Evolutionary conservation across 2,797 vertebrate genomes (phyloP).

Genomic region (Microctenopoma steveboyesi): DNA sequence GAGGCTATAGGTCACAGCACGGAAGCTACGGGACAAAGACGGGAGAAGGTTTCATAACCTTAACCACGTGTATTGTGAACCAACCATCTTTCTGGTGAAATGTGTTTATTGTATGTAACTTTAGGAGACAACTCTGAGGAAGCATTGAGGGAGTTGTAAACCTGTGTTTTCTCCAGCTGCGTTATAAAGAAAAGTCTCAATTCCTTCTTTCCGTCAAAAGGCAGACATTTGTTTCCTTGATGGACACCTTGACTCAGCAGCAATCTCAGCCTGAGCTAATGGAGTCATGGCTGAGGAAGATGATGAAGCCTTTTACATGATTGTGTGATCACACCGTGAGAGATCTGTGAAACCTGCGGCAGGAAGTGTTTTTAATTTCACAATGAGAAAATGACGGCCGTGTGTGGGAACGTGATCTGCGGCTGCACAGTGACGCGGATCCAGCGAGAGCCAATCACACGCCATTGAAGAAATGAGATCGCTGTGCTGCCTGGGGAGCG

Average conservation of each 20-base stretch:
- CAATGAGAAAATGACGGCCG: not conserved
- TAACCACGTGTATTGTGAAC: too few relatives aligned
- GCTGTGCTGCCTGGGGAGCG: not conserved
- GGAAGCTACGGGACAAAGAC: too few relatives aligned
- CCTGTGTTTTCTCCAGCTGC: not conserved
- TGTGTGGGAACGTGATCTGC: not conserved
- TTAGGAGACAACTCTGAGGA: too few relatives aligned
- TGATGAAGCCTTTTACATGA: conserved; percentile 11
- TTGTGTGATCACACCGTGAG: conserved; percentile 21
- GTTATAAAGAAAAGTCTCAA: not conserved
- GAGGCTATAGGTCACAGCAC: too few relatives aligned
- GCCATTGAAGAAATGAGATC: not conserved
- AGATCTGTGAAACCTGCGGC: conserved; percentile 3
- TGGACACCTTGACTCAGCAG: conserved; percentile 20
- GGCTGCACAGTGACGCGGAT: not conserved
- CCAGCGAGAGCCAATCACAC: not conserved
- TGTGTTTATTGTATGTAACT: too few relatives aligned
- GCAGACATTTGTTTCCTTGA: not conserved
- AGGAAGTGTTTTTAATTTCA: conserved; percentile 7
- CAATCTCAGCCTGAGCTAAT: not conserved
- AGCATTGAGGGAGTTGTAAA: not conserved
- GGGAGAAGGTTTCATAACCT: too few relatives aligned
- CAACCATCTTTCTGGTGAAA: too few relatives aligned
- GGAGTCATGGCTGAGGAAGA: conserved; percentile 3
- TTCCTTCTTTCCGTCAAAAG: not conserved